A percentile compares a stretch with the other conserved stretches of the same genome.
Evolutionary conservation across 2,888 invertebrate genomes (phyloP).

Genomic region (Pammene aurita): DNA sequence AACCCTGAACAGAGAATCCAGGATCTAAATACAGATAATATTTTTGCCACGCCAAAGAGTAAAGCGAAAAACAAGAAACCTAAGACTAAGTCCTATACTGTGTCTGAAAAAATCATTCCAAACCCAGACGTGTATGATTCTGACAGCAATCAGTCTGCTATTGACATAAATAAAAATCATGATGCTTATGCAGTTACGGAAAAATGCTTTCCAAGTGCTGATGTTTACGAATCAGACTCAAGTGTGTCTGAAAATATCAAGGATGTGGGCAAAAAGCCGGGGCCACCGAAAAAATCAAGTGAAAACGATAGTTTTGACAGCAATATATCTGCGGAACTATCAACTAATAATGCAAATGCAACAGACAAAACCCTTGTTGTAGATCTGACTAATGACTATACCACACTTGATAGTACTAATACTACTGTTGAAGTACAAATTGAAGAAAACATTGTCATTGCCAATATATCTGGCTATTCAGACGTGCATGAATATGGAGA

Average conservation of each 20-base stretch:
- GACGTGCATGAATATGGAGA: slow-evolving; percentile 59
- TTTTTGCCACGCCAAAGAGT: slow-evolving; percentile 78
- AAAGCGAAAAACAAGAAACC: slow-evolving; percentile 75
- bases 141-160: slow-evolving; percentile 78
- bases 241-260: slow-evolving; percentile 61
- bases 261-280: slow-evolving; percentile 43
- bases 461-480: slow-evolving; percentile 70
- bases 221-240: slow-evolving; percentile 84
- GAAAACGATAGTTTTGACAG: slow-evolving; percentile 53
- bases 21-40: slow-evolving; percentile 56
- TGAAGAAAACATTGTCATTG: slow-evolving; percentile 70
- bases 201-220: slow-evolving; percentile 71
- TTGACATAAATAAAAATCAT: slow-evolving; percentile 57
- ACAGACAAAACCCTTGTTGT: slow-evolving; percentile 53
- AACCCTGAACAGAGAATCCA: slow-evolving; percentile 42
- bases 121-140: slow-evolving; percentile 83
- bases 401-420: slow-evolving; percentile 47
- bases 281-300: slow-evolving; percentile 45
- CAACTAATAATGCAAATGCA: slow-evolving; percentile 41
- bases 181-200: slow-evolving; percentile 66
- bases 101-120: slow-evolving; percentile 66
- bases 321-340: slow-evolving; percentile 47
- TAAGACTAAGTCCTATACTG: slow-evolving; percentile 68
- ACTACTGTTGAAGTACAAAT: slow-evolving; percentile 52
- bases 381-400: slow-evolving; percentile 61